Percentiles rank a stretch among this genome's conserved stretches.
Conservation (phyloP, 2,888 invertebrate species). For the Hyalella azteca region DNA sequence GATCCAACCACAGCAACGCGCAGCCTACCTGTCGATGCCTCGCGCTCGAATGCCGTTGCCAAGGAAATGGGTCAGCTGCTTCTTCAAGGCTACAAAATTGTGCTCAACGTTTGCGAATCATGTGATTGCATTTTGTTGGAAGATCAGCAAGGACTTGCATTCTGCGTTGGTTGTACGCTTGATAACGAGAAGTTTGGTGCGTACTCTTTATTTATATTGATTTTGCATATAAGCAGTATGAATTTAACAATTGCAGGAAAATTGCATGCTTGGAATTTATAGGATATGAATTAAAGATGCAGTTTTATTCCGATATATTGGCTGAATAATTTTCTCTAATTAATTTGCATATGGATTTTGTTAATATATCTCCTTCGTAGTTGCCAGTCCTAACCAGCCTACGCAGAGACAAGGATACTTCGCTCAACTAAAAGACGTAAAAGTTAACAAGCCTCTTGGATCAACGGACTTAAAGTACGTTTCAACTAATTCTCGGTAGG, state of each 20-base stretch:
- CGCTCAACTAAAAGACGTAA: background rate
- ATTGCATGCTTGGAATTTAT: no score
- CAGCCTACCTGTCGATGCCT: no score
- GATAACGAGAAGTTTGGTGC: background rate
- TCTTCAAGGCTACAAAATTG: background rate
- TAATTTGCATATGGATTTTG: no score
- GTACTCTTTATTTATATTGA: no score
- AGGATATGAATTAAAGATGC: no score
- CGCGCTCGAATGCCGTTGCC: background rate
- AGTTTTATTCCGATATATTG: no score
- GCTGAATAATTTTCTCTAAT: no score
- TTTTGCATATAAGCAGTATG: no score
- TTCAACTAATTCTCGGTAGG: no score
- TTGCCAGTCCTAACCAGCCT: no score
- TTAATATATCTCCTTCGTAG: no score
- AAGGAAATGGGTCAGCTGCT: slow-evolving; percentile 2
- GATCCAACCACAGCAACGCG: background rate
- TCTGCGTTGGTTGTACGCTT: background rate
- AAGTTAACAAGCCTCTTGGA: background rate
- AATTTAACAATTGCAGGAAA: no score
- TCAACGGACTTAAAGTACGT: background rate
- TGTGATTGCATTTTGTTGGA: background rate
- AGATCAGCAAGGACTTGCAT: background rate
- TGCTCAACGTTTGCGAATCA: background rate
- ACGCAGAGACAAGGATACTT: background rate